phyloP scores from a whole-genome alignment of 1,140 invertebrate genomes.

The Musca vetustissima region DNA sequence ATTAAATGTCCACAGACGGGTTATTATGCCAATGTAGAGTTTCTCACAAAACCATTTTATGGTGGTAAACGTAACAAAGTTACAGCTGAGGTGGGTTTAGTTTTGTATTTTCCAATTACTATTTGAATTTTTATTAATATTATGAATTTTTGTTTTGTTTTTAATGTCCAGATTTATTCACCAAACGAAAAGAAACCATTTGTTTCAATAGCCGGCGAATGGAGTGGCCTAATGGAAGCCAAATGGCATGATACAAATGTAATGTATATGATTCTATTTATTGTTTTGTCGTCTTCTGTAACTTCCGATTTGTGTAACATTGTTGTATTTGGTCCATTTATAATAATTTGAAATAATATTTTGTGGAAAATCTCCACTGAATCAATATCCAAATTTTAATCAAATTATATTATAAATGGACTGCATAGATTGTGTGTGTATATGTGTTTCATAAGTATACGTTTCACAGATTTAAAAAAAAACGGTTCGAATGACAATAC shows the following conservation, averaged over 20 bases:
- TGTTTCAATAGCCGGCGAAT: conserved; percentile 85
- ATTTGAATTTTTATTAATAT: background rate
- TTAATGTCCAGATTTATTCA: conserved; percentile 55
- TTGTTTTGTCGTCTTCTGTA: background rate
- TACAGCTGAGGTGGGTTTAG: conserved; percentile 70
- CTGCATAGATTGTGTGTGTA: too few species aligned
- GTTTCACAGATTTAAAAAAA: too few species aligned
- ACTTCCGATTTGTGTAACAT: background rate
- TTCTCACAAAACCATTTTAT: conserved; percentile 96
- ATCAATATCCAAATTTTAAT: too few species aligned
- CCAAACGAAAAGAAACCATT: conserved; percentile 87
- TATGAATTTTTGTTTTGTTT: conserved; percentile 27
- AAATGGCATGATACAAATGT: conserved; percentile 78
- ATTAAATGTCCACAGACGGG: conserved; percentile 90
- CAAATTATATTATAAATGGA: too few species aligned
- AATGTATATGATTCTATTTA: conserved; percentile 34
- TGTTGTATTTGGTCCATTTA: background rate
- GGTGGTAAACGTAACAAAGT: conserved; percentile 92
- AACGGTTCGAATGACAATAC: too few species aligned
- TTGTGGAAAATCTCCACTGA: too few species aligned
- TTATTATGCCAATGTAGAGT: conserved; percentile 86
- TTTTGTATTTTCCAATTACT: background rate
- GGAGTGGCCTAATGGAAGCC: conserved; percentile 90
- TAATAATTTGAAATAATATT: too few species aligned
- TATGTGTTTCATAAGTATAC: too few species aligned